Percentiles rank a stretch among this genome's conserved stretches.
Conservation (phyloP, 2,113 vertebrate species). For the Nothoprocta perdicaria region DNA sequence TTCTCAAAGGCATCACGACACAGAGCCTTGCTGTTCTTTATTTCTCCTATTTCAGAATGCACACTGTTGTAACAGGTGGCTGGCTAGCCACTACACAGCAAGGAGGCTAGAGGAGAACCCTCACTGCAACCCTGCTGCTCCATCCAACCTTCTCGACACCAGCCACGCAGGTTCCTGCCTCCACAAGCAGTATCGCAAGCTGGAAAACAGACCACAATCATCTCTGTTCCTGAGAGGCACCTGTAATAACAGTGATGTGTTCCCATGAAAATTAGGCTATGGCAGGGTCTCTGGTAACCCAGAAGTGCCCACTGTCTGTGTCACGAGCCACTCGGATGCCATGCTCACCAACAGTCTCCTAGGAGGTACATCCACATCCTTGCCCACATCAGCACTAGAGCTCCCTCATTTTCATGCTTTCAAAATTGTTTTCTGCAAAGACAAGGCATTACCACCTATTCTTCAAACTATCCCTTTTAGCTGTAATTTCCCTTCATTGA, state of each 20-base stretch:
- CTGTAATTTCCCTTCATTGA: slow-evolving; percentile 62
- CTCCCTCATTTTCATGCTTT: slow-evolving; percentile 37
- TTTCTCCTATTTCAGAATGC: not conserved
- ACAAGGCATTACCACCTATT: slow-evolving; percentile 54
- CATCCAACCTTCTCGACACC: not conserved
- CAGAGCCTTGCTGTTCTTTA: not conserved
- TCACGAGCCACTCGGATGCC: slow-evolving; percentile 37
- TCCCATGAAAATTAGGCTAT: slow-evolving; percentile 19
- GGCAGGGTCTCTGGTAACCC: not conserved
- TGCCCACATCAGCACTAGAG: slow-evolving; percentile 52
- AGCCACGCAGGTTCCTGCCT: not conserved
- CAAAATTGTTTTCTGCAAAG: slow-evolving; percentile 41
- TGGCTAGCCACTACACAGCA: not conserved
- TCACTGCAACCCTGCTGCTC: not conserved
- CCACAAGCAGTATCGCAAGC: not conserved
- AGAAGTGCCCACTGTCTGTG: not conserved
- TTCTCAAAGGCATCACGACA: not conserved
- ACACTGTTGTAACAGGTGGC: not conserved
- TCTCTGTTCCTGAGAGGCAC: not conserved
- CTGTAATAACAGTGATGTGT: not conserved
- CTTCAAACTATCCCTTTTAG: slow-evolving; percentile 65
- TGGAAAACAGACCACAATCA: not conserved
- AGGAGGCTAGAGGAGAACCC: not conserved
- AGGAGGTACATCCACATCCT: slow-evolving; percentile 29
- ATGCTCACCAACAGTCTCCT: slow-evolving; percentile 28